Evolutionary conservation across 1,140 invertebrate genomes (phyloP).

Genomic region (Riptortus pedestris): DNA sequence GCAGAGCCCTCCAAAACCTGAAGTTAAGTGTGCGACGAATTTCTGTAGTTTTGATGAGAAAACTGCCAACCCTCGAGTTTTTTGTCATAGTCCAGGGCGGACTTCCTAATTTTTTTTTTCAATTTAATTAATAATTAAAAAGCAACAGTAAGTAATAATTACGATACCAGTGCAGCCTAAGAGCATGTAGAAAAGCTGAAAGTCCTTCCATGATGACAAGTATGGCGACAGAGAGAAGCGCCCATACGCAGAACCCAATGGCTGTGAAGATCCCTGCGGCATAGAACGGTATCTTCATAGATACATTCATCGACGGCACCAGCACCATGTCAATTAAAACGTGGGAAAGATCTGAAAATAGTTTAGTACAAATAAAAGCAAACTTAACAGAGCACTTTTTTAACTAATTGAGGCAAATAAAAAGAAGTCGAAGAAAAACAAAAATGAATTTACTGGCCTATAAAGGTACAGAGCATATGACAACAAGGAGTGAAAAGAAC

Average conservation of each 20-base stretch:
- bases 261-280: not conserved
- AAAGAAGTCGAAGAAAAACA: too few species aligned
- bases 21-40: too few species aligned
- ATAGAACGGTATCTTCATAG: not conserved
- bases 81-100: not conserved
- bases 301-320: not conserved
- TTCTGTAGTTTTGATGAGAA: too few species aligned
- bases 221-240: constrained; percentile 53
- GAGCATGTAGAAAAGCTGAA: constrained; percentile 54
- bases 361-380: too few species aligned
- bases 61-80: too few species aligned
- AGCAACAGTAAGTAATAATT: constrained; percentile 8
- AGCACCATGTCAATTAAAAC: not conserved
- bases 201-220: constrained; percentile 61
- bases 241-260: constrained; percentile 70
- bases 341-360: not conserved
- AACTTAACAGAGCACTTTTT: too few species aligned
- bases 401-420: too few species aligned
- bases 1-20: too few species aligned
- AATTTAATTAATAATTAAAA: not conserved
- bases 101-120: not conserved
- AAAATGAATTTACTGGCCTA: too few species aligned
- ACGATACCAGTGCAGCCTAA: constrained; percentile 44
- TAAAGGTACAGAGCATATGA: too few species aligned
- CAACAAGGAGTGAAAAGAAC: too few species aligned